These are phyloP conservation scores for Seriola rivoliana DNA, from an alignment of 2,113 vertebrate species.

Conservation along the genomic window DNA sequence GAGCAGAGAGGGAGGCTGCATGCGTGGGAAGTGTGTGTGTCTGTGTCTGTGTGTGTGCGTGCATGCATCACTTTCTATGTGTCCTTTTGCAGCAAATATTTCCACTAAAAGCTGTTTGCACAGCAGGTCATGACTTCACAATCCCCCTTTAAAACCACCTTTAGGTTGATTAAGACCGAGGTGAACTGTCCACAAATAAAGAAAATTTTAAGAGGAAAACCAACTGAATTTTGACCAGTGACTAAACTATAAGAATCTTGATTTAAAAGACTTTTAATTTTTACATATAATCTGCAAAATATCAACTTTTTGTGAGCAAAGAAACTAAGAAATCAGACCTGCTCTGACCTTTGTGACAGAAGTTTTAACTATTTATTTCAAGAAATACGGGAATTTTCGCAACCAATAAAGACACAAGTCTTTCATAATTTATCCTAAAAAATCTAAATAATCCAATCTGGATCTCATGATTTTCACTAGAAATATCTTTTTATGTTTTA, in stretches of 20 bases:
- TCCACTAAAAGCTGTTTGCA: constrained; percentile 1
- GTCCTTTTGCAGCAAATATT: constrained; percentile 15
- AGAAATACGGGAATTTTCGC: not conserved
- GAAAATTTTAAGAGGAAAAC: not conserved
- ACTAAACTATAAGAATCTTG: not conserved
- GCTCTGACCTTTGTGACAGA: no score
- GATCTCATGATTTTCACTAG: no score
- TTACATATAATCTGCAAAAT: no score
- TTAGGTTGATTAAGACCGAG: not conserved
- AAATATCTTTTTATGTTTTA: no score
- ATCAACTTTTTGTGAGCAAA: no score
- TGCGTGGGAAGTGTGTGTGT: constrained; percentile 54
- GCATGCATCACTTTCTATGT: constrained; percentile 11
- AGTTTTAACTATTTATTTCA: not conserved
- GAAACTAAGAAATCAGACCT: no score
- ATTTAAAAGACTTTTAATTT: not conserved
- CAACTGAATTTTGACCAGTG: not conserved
- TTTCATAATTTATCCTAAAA: not conserved
- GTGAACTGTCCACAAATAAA: not conserved
- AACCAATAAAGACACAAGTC: no score
- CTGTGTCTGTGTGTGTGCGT: constrained; percentile 26
- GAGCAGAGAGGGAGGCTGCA: constrained; percentile 35
- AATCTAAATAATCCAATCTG: no score
- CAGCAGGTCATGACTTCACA: not conserved
- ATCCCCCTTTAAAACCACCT: not conserved